Evolutionary conservation across 2,113 vertebrate species (phyloP).

Genomic region (Macquaria ambigua): DNA sequence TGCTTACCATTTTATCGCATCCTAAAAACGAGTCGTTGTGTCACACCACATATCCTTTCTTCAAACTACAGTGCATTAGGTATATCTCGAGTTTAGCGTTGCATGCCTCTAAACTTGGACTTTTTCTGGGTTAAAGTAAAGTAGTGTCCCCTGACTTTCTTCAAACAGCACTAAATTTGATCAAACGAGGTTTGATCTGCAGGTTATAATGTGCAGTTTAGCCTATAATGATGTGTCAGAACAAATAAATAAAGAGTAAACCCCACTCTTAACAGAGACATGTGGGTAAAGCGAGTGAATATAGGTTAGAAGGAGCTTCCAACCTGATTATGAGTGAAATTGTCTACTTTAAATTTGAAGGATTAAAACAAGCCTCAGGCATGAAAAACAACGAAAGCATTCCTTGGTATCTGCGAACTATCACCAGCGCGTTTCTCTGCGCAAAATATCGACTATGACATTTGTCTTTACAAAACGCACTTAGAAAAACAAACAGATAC

Average conservation of each 20-base stretch:
- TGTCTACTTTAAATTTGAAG: background rate
- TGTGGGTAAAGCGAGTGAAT: background rate
- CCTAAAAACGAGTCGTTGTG: background rate
- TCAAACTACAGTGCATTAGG: background rate
- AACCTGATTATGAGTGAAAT: background rate
- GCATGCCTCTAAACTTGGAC: background rate
- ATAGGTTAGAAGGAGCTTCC: background rate
- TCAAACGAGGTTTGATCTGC: background rate
- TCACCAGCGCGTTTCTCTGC: background rate
- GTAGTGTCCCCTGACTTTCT: too few relatives aligned
- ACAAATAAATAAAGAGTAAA: background rate
- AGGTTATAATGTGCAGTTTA: background rate
- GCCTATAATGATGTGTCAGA: background rate
- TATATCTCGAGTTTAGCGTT: too few relatives aligned
- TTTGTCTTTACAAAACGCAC: background rate
- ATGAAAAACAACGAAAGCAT: background rate
- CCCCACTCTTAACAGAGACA: background rate
- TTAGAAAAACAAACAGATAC: background rate
- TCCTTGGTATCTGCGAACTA: background rate
- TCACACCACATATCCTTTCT: background rate
- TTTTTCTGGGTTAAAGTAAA: background rate
- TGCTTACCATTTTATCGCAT: background rate
- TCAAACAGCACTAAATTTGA: background rate
- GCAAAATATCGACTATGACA: background rate
- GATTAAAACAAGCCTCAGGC: background rate